Evolutionary conservation across 2,113 vertebrate genomes (phyloP), one percentile per base, ranked within the genome.

Genomic region (Onychostoma macrolepis): DNA sequence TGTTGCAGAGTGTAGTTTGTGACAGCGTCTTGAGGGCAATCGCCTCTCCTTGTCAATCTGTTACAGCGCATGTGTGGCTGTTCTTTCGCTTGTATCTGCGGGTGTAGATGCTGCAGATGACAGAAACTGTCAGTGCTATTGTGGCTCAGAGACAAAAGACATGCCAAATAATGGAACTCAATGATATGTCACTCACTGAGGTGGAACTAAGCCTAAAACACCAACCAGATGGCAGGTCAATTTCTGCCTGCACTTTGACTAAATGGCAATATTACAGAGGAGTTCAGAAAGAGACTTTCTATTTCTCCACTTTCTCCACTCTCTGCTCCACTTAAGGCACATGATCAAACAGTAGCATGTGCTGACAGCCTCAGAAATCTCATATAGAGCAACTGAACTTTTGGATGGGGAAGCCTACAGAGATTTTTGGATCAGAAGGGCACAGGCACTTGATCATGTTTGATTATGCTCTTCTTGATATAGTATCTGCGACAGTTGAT

Each of bases 311-410:
- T 74, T 56, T 53, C 67, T 72, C 45, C 28, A 50, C 21, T 71
- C 82, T 72, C 28, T 19, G 41, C 67, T 83, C 21, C 43, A 79
- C 89, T 91, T 85, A 92, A 92, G 83, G 88, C 21, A 38, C 89
- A 5, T 91, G 88, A 93, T 94, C 92, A 92, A 93, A 92, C 92
- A 86, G 92, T 88, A 94, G 93, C 88, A 89, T 24, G 89, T 93
- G 92, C 89, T 93, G 93, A 93, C 92, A 93, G 91, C 90, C 84
- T 72, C 87, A 86, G 87, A 50, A 88, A 67, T 86, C 88, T 89
- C 85, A 88, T 36, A 36, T 86, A 87, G 92, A 90, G 91, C 89
- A 87, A 67, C 53, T 41, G 28, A 72, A 58, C 63, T n/a, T 45
- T 85, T 86, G 80, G 67, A 50, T 76, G 69, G 30, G 26, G 28